phyloP scores from a whole-genome alignment of 2,113 vertebrate species.

The Toxostoma redivivum region DNA sequence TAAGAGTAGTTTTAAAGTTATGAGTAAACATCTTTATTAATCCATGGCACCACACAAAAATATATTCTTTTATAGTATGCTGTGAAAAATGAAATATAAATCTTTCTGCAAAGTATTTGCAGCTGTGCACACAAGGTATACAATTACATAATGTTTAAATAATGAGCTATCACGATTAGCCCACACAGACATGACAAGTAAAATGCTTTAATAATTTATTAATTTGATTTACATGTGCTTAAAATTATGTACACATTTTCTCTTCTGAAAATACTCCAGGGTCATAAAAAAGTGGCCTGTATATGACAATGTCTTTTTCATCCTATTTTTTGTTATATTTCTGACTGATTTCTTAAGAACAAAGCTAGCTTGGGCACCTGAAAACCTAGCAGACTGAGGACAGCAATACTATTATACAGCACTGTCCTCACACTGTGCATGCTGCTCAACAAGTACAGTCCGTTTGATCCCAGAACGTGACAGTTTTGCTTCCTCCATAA shows the following conservation, averaged over 20 bases:
- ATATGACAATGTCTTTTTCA: constrained; percentile 9
- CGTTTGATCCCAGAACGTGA: neutral
- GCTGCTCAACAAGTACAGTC: neutral
- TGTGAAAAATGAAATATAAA: constrained; percentile 57
- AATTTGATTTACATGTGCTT: constrained; percentile 74
- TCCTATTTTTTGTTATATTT: neutral
- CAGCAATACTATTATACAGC: neutral
- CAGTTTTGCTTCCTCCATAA: neutral
- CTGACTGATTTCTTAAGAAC: neutral
- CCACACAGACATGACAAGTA: constrained; percentile 75
- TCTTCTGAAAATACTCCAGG: constrained; percentile 64
- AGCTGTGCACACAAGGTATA: constrained; percentile 74
- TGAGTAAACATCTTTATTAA: constrained; percentile 21
- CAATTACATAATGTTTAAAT: constrained; percentile 76
- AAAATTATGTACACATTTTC: constrained; percentile 70
- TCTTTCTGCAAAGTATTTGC: constrained; percentile 70
- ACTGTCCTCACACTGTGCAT: neutral
- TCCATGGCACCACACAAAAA: neutral
- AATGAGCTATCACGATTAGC: constrained; percentile 73
- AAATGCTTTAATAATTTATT: constrained; percentile 74
- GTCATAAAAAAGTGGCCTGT: constrained; percentile 7
- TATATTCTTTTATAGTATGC: constrained; percentile 39
- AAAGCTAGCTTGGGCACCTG: neutral
- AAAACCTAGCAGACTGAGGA: neutral
- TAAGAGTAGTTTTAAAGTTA: neutral